Evolutionary conservation across 2,113 vertebrate species (phyloP).

Genomic region (Melanerpes aurifrons): DNA sequence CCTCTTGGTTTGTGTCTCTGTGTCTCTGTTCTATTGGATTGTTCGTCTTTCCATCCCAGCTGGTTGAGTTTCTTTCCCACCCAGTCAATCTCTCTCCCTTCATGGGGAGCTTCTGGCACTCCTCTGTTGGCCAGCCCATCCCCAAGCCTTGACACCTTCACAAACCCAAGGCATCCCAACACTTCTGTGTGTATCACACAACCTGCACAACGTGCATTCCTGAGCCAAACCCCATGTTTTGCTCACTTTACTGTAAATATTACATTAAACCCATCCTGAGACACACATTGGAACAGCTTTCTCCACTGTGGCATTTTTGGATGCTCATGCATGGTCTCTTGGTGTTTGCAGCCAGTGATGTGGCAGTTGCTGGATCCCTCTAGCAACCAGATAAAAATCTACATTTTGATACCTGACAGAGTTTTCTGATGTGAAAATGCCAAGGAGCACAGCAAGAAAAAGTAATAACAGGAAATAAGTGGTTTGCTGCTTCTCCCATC

Average conservation of each 20-base stretch:
- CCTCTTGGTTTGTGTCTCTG: too few relatives aligned
- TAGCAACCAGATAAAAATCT: accelerated
- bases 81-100: too few relatives aligned
- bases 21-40: too few relatives aligned
- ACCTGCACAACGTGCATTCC: accelerated
- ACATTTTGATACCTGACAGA: accelerated
- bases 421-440: neutral
- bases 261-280: accelerated
- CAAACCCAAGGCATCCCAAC: too few relatives aligned
- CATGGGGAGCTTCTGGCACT: too few relatives aligned
- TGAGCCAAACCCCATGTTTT: neutral
- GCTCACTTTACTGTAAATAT: neutral
- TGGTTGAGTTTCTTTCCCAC: too few relatives aligned
- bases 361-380: neutral
- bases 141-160: too few relatives aligned
- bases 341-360: accelerated
- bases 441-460: neutral
- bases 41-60: too few relatives aligned
- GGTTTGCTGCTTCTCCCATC: neutral
- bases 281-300: neutral
- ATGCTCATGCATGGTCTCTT: accelerated
- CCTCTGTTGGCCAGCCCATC: too few relatives aligned
- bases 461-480: neutral
- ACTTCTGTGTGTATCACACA: too few relatives aligned
- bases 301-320: accelerated